Base-by-base conservation (phyloP, 1,140 invertebrate species). In the Drosophila auraria region DNA sequence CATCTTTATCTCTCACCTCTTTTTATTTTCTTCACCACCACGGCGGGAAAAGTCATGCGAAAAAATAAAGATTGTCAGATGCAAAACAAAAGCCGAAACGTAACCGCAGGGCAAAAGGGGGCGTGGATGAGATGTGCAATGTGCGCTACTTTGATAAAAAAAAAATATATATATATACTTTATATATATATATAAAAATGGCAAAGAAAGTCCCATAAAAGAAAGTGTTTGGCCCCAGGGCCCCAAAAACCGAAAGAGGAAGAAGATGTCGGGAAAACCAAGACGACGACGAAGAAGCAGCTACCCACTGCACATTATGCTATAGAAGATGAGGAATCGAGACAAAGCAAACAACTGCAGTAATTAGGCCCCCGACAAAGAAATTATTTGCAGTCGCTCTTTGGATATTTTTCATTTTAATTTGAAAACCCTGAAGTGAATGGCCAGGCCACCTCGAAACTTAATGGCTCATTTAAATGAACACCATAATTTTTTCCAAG, bases 161-260 rank as follows among this genome's bases (percentile, higher is more conserved):
- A 42, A 25, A 76, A 42, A 57, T 36, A 74, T 59, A 60, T 58
- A 51, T 49, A 70, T 59, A 53, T 65, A 23, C 36, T 53, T 40
- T 36, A 68, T 50, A 51, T 58, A 51, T 51, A 74, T 62, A 51
- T 49, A 36, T 11, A 54, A 38, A 63, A 49, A 38, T 9, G 0
- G 20, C 64, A 60, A 63, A 76, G 82, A 86, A 86, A 87, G 83
- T 87, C 68, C 74, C 80, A 81, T 83, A 63, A 80, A 87, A 89
- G 84, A 89, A 89, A 89, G 84, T 89, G 84, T 89, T 78, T 89
- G 81, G 84, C 84, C 81, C 63, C 64, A 73, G 83, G 81, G 83
- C 83, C 76, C 57, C 61, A 62, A 62, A 78, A 72, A 71, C 45
- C 36, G 9, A 70, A 42, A 75, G 51, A 77, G 33, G 27, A 50